Evolutionary conservation across 2,888 invertebrate species (phyloP), one percentile per base, ranked within the genome.

Genomic region (Argyresthia albistria): DNA sequence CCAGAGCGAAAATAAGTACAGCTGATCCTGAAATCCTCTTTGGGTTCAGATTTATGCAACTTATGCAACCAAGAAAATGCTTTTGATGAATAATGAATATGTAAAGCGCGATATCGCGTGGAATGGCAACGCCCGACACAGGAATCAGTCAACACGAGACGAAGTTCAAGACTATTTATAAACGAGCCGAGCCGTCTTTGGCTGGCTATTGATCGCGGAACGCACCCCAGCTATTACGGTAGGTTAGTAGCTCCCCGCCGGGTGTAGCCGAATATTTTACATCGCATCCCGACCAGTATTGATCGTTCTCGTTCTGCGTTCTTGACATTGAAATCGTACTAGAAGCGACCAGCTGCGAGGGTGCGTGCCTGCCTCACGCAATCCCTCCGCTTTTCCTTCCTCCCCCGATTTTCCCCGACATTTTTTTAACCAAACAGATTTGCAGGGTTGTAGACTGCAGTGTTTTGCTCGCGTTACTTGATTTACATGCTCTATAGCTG

Each of bases 111-210:
- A 25, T 25, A 25, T 25, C 25, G 6, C 25, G 25, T 25, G 25
- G 25, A 25, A 25, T 25, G 25, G 25, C 25, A 25, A 74, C 78
- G 79, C 80, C 80, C 80, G 75, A 78, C 76, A 66, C 73, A 70
- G 72, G 72, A 69, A 68, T 67, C 68, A 62, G 64, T 61, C 61
- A 63, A 67, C 62, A 60, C 66, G 67, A 65, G 76, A 80, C 83
- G 76, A 87, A 87, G 84, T 86, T 87, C 84, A 84, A 80, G 86
- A 80, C 79, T 87, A 83, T 84, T 84, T 82, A 84, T 84, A 84
- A 74, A 68, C 74, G 73, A 70, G 72, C 69, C 70, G 73, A 75
- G 65, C 78, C 80, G 78, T 78, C 70, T 25, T 80, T 76, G 69
- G 74, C 74, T 68, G 69, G 57, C 66, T 87, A 87, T 87, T 77